Conservation (phyloP, 2,113 vertebrate species). For the Caloenas nicobarica region DNA sequence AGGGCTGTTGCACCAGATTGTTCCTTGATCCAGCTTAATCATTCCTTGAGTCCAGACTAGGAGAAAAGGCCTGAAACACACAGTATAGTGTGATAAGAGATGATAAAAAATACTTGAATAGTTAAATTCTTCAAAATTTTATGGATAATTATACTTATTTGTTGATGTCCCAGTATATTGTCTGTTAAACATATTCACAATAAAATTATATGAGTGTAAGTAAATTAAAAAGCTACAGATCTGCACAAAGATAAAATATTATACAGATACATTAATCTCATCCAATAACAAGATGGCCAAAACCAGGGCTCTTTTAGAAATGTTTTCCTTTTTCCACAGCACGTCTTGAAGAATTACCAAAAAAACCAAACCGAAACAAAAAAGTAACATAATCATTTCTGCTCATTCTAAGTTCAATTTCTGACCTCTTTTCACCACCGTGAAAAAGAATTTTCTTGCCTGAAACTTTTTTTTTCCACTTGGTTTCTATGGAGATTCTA, state of each 20-base stretch:
- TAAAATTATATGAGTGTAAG: not conserved
- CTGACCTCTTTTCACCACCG: not conserved
- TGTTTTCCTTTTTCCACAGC: not conserved
- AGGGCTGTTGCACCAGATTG: rapidly evolving
- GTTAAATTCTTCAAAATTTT: not conserved
- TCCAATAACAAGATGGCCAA: not conserved
- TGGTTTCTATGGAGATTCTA: not conserved
- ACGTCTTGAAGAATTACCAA: not conserved
- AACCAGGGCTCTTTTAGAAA: not conserved
- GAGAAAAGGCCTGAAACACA: not conserved
- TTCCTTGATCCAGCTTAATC: not conserved
- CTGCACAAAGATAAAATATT: not conserved
- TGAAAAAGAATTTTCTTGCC: not conserved
- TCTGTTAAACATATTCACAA: not conserved
- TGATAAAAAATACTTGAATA: not conserved
- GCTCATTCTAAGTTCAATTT: not conserved
- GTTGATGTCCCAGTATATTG: no score
- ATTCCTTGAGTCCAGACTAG: not conserved
- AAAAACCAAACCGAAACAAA: no score
- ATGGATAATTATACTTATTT: not conserved
- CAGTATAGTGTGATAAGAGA: not conserved
- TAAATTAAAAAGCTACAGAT: not conserved
- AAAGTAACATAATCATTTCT: not conserved
- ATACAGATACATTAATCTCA: not conserved
- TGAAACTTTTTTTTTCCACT: not conserved